Evolutionary conservation across 2,113 vertebrate genomes (phyloP), one percentile per base, ranked within the genome.

Genomic region (Colossoma macropomum): DNA sequence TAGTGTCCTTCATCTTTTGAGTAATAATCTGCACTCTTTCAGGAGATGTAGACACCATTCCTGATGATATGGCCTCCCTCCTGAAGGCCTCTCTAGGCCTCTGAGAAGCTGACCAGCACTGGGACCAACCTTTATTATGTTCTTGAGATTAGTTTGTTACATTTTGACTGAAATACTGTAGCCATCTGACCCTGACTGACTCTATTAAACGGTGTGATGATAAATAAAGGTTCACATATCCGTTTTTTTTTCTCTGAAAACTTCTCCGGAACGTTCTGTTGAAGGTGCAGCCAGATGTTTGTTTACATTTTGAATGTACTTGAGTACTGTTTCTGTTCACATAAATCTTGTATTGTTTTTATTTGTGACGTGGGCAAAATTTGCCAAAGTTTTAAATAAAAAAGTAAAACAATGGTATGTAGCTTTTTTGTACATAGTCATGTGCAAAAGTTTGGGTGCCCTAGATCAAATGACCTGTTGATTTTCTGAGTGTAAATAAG

Each of bases 61-160:
- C 89, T 27, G 89, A 90, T 54, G 89, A 88, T 48, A 84, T 90
- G 84, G 87, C 84, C 19, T 87, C 87, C 23, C 86, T 90, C 15
- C 80, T 90, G 41, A 88, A 87, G 71, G 86, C 87, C 4, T 86
- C 87, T 17, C 52, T 90, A 32, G 89, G 89, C 60, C 84, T 87
- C 12, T 90, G 71, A 88, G n/a, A 54, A 25, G 27, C 59, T n/a
- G 30, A 62, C 32, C 45, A 73, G 54, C 16, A 68, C 30, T 66
- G 30, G n/a, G 34, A 25, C 48, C 28, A 11, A 60, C 30, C 27
- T n/a, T 17, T 28, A 76, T 27, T 70, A 63, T 83, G 68, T 72
- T 65, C 17, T 50, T 78, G 21, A 27, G 56, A 69, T 34, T 69
- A 69, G 65, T 62, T 65, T 66, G 27, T 75, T 63, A 19, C 16